Conservation (phyloP, 1,140 invertebrate species). For the Pogonus chalceus region DNA sequence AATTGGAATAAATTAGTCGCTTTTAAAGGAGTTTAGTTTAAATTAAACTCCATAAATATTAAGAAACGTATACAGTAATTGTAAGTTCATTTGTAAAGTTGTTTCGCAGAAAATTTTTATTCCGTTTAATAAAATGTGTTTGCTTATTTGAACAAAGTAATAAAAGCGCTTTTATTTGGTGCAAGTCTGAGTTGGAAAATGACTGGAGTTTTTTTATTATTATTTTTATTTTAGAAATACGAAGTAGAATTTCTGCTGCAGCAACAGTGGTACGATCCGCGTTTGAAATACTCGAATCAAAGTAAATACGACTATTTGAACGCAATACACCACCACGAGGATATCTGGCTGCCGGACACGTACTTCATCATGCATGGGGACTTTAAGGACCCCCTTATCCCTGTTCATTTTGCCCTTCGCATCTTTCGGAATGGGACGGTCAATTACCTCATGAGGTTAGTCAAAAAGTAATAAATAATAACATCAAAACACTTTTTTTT, state of each 20-base stretch:
- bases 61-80: no score
- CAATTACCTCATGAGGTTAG: conserved; percentile 81
- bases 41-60: no score
- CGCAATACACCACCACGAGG: conserved; percentile 79
- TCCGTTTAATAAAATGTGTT: no score
- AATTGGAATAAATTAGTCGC: no score
- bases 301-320: conserved; percentile 78
- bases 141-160: no score
- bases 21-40: no score
- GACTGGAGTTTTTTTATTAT: no score
- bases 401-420: conserved; percentile 79
- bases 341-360: conserved; percentile 86
- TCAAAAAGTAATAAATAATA: no score
- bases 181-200: no score
- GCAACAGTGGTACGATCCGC: conserved; percentile 83
- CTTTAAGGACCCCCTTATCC: conserved; percentile 84
- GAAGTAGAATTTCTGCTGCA: conserved; percentile 86
- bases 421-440: conserved; percentile 87
- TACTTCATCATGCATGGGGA: conserved; percentile 94
- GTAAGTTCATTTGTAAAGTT: no score
- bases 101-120: no score
- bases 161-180: no score
- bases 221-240: conserved; percentile 88
- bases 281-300: conserved; percentile 73
- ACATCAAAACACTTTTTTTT: neutral